A percentile compares a stretch with the other conserved stretches of the same genome.
Evolutionary conservation across 2,888 invertebrate genomes (phyloP).

Genomic region (Cheilosia pagana): DNA sequence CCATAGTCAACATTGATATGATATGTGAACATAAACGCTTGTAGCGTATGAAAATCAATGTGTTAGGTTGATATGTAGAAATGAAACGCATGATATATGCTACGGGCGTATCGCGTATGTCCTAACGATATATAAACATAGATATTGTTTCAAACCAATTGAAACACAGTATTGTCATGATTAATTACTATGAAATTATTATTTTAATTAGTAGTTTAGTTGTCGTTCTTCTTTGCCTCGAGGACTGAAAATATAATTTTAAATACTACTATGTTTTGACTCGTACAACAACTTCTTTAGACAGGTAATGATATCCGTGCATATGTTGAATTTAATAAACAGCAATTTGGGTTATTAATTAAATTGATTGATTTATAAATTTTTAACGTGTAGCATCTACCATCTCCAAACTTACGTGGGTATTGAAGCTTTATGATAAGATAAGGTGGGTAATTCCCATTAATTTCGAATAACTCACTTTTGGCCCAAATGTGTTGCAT

Average conservation of each 20-base stretch:
- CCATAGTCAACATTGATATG: constrained; percentile 46
- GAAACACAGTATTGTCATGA: constrained; percentile 45
- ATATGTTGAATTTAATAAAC: not conserved
- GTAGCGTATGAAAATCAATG: constrained; percentile 37
- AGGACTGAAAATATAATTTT: constrained; percentile 16
- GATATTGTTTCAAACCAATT: constrained; percentile 44
- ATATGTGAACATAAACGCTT: constrained; percentile 42
- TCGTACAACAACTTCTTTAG: constrained; percentile 4
- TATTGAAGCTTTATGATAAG: too few species aligned
- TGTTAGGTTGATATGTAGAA: constrained; percentile 34
- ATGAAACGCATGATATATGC: constrained; percentile 29
- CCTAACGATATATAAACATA: constrained; percentile 19
- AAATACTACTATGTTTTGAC: constrained; percentile 10
- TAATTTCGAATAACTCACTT: too few species aligned
- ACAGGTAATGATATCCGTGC: not conserved
- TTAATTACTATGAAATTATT: constrained; percentile 49
- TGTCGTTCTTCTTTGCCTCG: constrained; percentile 31
- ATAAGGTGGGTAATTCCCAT: too few species aligned
- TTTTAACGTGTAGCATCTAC: too few species aligned
- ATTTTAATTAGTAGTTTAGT: constrained; percentile 39
- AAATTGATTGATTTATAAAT: too few species aligned
- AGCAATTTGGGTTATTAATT: too few species aligned
- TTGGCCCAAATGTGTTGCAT: too few species aligned
- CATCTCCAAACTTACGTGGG: too few species aligned
- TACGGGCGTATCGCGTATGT: constrained; percentile 18